Base-by-base conservation (phyloP, 2,113 vertebrate genomes). In the Callaeas wilsoni region DNA sequence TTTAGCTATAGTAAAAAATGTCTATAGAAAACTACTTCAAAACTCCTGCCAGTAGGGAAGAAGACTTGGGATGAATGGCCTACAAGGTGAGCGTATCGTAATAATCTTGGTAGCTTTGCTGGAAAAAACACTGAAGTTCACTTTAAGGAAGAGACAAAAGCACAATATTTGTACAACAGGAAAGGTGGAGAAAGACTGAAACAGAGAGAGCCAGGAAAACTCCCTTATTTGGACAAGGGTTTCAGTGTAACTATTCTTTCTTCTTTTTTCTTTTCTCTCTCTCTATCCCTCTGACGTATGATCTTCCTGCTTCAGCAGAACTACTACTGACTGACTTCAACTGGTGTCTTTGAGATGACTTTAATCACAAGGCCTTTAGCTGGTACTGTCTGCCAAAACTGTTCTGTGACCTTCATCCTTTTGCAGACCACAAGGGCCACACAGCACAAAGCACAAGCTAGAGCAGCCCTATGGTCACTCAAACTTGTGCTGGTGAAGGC, bases 31-130 rank as follows among this genome's bases (percentile, higher is more conserved):
- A 59, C 32, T 56, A 4, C 47, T 70, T 82, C 41, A 76, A 64
- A 89, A 79, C 29, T 37, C 13, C 6, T 30, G 11, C 12, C 23
- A 32, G 3, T 3, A 62, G 32, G 53, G 26, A 39, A 20, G 37
- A 47, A 35, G 17, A 14, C 4, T 42, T 35, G 37, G 62, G 18
- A 7, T 23, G 21, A 64, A 42, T 13, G 55, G 10, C 42, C n/a
- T 21, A 49, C 2, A 3, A 41, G 6, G 21, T 37, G 32, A 70
- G 14, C 20, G 37, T 10, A 30, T 8, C 0, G 0, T 49, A 20
- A 37, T 26, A n/a, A 29, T 70, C 25, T 52, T 91, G 37, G 21
- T 52, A 37, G 22, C 29, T 88, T 85, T 74, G 25, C 32, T 68
- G 77, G 55, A 41, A 77, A 75, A 75, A 82, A 1, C 33, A 39